phyloP scores from a whole-genome alignment of 2,113 vertebrate genomes.

The Pachyramphus minor region DNA sequence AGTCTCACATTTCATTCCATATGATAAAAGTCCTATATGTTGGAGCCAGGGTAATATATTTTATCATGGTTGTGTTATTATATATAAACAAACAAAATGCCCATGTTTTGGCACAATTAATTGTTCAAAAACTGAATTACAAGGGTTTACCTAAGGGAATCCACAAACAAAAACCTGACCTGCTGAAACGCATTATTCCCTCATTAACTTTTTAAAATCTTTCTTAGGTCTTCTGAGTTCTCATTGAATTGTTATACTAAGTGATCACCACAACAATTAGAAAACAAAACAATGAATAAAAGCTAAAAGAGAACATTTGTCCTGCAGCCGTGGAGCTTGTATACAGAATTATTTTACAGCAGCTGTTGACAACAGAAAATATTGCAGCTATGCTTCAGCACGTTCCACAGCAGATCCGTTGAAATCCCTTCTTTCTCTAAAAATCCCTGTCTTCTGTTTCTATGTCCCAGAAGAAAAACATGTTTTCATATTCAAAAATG shows the following conservation, averaged over 20 bases:
- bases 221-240: background rate
- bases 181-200: background rate
- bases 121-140: background rate
- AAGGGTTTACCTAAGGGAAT: background rate
- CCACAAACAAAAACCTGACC: background rate
- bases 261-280: background rate
- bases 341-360: background rate
- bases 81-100: background rate
- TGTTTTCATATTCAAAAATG: background rate
- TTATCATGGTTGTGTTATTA: background rate
- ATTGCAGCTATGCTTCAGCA: background rate
- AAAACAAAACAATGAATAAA: background rate
- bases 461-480: background rate
- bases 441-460: background rate
- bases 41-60: background rate
- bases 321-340: background rate
- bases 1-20: background rate
- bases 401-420: background rate
- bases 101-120: background rate
- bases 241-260: background rate
- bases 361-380: background rate
- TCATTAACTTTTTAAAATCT: background rate
- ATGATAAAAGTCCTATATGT: rapidly evolving
- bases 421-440: background rate
- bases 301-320: background rate